Evolutionary conservation across 2,888 invertebrate species (phyloP).

Genomic region (Artemia sp.): DNA sequence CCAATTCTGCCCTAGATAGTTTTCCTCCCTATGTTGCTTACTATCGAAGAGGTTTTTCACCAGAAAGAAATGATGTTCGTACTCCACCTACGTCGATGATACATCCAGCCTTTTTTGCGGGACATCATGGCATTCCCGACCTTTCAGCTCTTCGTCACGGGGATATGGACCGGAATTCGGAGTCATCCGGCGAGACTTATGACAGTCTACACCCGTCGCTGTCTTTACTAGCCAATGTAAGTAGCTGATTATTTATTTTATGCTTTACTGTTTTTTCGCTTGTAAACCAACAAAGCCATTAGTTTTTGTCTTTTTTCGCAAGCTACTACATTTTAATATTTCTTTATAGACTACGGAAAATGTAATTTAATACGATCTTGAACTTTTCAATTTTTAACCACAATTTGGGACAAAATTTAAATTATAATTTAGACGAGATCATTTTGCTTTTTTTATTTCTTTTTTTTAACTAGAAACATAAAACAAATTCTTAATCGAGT

Average conservation of each 20-base stretch:
- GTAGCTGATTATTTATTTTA: constrained; percentile 4
- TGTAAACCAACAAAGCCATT: no score
- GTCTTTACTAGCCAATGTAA: constrained; percentile 58
- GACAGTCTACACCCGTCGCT: constrained; percentile 87
- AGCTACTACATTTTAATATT: no score
- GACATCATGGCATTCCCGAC: constrained; percentile 15
- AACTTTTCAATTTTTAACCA: no score
- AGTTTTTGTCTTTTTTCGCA: no score
- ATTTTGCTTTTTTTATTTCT: background rate
- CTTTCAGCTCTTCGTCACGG: constrained; percentile 51
- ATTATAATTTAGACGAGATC: no score
- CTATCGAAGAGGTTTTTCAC: constrained; percentile 19
- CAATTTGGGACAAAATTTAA: no score
- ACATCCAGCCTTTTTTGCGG: constrained; percentile 21
- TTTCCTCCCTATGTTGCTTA: constrained; percentile 9
- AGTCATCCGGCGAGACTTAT: constrained; percentile 64
- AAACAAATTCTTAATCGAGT: background rate
- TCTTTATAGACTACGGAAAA: no score
- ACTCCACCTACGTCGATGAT: constrained; percentile 20
- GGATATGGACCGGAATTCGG: constrained; percentile 78
- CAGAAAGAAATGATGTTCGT: background rate
- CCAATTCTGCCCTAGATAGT: constrained; percentile 62
- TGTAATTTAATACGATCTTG: no score
- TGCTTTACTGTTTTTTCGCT: background rate
- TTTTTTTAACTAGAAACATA: background rate